phyloP scores from a whole-genome alignment of 2,797 vertebrate species.

The Schizothorax lantsangensis region DNA sequence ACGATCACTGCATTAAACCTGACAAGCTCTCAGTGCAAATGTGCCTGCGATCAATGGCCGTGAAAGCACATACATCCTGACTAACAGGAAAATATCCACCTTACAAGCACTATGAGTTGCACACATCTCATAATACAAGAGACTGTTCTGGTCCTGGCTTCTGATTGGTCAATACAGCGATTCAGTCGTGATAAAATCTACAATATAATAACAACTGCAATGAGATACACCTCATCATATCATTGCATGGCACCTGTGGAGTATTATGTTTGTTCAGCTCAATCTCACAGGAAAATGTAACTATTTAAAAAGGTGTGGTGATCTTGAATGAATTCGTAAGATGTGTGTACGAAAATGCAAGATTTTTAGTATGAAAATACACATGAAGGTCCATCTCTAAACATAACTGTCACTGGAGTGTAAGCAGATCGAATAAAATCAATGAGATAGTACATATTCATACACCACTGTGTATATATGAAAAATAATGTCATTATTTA shows the following conservation, averaged over 20 bases:
- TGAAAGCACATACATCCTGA: constrained; percentile 14
- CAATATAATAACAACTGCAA: not conserved
- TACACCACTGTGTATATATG: not conserved
- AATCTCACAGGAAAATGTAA: too few species aligned
- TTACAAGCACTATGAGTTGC: not conserved
- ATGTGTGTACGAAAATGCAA: too few species aligned
- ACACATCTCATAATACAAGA: not conserved
- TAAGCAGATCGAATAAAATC: too few species aligned
- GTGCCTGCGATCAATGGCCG: constrained; percentile 22
- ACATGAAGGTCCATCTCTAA: too few species aligned
- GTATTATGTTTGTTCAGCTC: not conserved
- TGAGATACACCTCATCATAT: not conserved
- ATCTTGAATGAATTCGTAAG: too few species aligned
- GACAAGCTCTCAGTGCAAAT: constrained; percentile 36
- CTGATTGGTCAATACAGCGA: not conserved
- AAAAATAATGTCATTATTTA: not conserved
- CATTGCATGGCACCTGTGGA: not conserved
- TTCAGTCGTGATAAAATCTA: not conserved
- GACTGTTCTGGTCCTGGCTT: too few species aligned
- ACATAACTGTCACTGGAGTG: too few species aligned
- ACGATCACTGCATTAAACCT: constrained; percentile 38
- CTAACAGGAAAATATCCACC: not conserved
- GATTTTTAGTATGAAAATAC: too few species aligned
- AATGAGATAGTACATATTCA: too few species aligned
- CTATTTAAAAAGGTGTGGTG: too few species aligned